These are phyloP conservation scores for Hanleya hanleyi DNA, from an alignment of 2,888 invertebrate species.

Conservation along the genomic window DNA sequence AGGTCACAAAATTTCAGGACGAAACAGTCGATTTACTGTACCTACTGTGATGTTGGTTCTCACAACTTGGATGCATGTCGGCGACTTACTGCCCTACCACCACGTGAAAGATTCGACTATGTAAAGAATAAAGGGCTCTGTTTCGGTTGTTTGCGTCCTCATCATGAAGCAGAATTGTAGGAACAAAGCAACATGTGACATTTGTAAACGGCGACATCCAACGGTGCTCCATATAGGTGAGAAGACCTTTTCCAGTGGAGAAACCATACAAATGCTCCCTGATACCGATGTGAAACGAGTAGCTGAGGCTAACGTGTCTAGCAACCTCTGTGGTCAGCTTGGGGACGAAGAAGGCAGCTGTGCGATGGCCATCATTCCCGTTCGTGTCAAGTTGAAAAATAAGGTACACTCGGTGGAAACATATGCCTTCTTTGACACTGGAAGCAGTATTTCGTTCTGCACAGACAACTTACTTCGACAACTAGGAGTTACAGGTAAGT, in stretches of 20 bases:
- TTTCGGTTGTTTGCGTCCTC: constrained; percentile 13
- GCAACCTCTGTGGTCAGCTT: no score
- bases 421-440: background rate
- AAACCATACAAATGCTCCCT: no score
- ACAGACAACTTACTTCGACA: background rate
- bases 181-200: background rate
- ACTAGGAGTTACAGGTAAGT: background rate
- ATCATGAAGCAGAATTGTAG: constrained; percentile 8
- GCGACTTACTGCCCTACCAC: background rate
- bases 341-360: background rate
- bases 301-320: no score
- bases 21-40: no score
- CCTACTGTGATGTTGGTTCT: background rate
- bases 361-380: background rate
- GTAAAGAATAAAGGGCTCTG: background rate
- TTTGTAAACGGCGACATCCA: constrained; percentile 11
- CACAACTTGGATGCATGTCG: background rate
- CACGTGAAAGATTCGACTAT: background rate
- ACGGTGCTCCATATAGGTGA: constrained; percentile 17
- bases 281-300: no score
- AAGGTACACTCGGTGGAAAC: background rate
- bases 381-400: background rate
- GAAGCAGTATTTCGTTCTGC: background rate
- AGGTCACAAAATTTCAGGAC: no score
- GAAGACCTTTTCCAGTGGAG: background rate